Base-by-base conservation (phyloP, 1,140 invertebrate genomes). In the Drosophila kikkawai region DNA sequence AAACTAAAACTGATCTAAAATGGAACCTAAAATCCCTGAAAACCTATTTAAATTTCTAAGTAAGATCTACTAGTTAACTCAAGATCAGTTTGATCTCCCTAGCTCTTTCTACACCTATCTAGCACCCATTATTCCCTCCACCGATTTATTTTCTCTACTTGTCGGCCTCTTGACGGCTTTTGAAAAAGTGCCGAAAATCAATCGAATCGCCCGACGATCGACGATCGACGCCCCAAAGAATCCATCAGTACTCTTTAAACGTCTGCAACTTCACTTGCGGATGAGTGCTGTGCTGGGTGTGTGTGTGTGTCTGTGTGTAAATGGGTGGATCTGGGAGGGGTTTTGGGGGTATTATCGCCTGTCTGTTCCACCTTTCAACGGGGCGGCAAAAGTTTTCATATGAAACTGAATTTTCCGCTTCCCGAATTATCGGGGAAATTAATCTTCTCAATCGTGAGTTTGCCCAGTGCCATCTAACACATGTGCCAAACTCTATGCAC, bases 371-470 rank as follows among this genome's bases (percentile, higher is more conserved):
- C 83, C 84, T 88, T 88, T 88, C 84, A 88, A 80, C 85, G 64
- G 57, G 63, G 29, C 58, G 47, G 76, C 57, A 70, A 74, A 83
- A 82, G 79, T 80, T 84, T 83, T 56, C 48, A 44, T 26, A 32
- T 32, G 39, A 66, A 66, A 66, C 63, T 66, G 39, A n/a, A 63
- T 63, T 44, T 66, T 66, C 57, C 57, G 70, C 75, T 57, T 55
- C 42, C 65, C 74, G 64, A 88, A 88, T 88, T 88, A 88, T 75
- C 84, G 78, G 47, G 48, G 68, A 84, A 84, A 88, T 88, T 90
- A 88, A 88, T 88, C 84, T 88, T 90, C 66, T 75, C 82, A 84
- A 86, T 88, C 80, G 83, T 84, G 65, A 81, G 84, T 87, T 87
- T 77, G 80, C 77, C 50, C 58, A 59, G 73, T 66, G 61, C 75